A percentile compares a stretch with the other conserved stretches of the same genome.
phyloP scores from a whole-genome alignment of 2,113 vertebrate species.

The Tragulus kanchil region DNA sequence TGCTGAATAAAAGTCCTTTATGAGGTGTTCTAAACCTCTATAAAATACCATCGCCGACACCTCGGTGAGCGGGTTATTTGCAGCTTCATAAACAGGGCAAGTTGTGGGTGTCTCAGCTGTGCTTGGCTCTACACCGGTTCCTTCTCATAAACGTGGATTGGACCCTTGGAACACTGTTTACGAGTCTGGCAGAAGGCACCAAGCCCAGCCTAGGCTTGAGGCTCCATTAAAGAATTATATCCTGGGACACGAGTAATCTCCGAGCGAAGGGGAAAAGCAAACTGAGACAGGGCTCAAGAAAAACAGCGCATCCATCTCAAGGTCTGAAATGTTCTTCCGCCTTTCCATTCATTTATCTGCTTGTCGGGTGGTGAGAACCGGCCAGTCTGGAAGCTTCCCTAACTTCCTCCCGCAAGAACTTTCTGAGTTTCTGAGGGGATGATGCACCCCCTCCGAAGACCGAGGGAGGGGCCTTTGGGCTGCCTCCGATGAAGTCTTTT shows the following conservation, averaged over 20 bases:
- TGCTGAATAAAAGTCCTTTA: conserved; percentile 83
- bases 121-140: background rate
- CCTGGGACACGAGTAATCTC: conserved; percentile 28
- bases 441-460: background rate
- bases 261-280: background rate
- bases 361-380: background rate
- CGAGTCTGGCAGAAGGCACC: conserved; percentile 27
- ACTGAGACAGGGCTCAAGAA: background rate
- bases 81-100: conserved; percentile 75
- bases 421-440: background rate
- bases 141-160: conserved; percentile 48
- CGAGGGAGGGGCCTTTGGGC: background rate
- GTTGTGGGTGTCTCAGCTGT: background rate
- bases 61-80: conserved; percentile 73
- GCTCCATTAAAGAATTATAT: conserved; percentile 14
- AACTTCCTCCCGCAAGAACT: background rate
- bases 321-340: background rate
- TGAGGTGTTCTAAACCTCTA: conserved; percentile 76
- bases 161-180: background rate
- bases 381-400: background rate
- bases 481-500: background rate
- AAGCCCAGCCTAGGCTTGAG: background rate
- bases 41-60: conserved; percentile 63
- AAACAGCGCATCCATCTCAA: background rate
- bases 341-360: background rate